Conservation (phyloP, 1,140 invertebrate genomes). For the Bombus superbus region DNA sequence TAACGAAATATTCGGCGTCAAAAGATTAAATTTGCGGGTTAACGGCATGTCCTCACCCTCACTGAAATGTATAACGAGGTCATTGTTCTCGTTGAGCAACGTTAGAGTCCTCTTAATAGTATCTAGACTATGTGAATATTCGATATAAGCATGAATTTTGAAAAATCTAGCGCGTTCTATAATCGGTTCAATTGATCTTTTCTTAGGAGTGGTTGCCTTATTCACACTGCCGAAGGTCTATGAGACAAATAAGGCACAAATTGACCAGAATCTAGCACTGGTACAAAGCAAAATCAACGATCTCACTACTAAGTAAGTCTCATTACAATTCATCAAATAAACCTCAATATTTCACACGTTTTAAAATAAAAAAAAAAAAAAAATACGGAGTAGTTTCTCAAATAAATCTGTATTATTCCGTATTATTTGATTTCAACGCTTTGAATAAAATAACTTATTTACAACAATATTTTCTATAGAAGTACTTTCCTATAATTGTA, state of each 20-base stretch:
- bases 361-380: background rate
- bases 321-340: background rate
- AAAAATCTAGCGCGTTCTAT: background rate
- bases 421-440: too few relatives aligned
- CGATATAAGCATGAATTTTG: background rate
- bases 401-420: background rate
- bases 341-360: too few relatives aligned
- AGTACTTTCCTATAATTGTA: background rate
- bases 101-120: background rate
- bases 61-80: constrained; percentile 9
- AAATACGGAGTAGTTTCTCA: too few relatives aligned
- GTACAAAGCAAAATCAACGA: constrained; percentile 94
- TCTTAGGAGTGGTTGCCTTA: constrained; percentile 93
- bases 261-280: constrained; percentile 96
- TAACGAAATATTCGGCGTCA: background rate
- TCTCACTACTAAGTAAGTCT: constrained; percentile 92
- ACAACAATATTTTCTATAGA: background rate
- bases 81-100: constrained; percentile 12
- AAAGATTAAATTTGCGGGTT: constrained; percentile 7
- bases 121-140: background rate
- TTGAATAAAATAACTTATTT: background rate
- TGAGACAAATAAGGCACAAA: constrained; percentile 98
- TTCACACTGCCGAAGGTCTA: constrained; percentile 99
- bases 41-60: background rate
- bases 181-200: constrained; percentile 44